These are phyloP conservation scores for Tiphia femorata DNA, from an alignment of 2,888 invertebrate species.

Conservation along the genomic window DNA sequence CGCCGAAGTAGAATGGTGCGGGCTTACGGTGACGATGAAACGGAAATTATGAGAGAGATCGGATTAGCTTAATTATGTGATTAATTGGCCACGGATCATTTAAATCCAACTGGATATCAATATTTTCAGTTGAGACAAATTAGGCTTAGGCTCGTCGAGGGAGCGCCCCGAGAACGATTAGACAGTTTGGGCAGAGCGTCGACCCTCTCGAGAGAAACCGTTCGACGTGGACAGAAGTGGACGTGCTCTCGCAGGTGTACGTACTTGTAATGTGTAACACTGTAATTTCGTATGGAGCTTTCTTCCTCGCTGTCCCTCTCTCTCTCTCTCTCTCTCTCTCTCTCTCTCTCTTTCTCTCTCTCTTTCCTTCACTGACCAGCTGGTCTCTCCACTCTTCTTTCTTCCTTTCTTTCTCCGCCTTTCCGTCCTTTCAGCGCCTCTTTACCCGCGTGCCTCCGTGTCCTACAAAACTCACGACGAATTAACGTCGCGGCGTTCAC, in stretches of 20 bases:
- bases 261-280: conserved; percentile 14
- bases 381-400: not conserved
- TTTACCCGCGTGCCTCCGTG: conserved; percentile 22
- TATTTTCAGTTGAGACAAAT: no score
- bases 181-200: conserved; percentile 42
- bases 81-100: no score
- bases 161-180: conserved; percentile 23
- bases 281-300: conserved; percentile 1
- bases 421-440: not conserved
- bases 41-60: no score
- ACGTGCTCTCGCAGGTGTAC: conserved; percentile 27
- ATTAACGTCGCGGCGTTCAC: conserved; percentile 46
- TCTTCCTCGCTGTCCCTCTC: not conserved
- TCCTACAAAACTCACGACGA: conserved; percentile 54
- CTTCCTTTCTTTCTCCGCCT: not conserved
- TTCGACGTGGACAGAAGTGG: conserved; percentile 30
- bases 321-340: not conserved
- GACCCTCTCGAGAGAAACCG: conserved; percentile 44
- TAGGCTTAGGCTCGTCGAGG: no score
- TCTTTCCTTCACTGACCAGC: no score
- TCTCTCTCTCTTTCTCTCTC: not conserved
- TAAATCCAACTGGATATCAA: no score
- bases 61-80: no score
- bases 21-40: no score
- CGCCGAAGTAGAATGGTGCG: no score